Conservation (phyloP, 1,140 invertebrate genomes). For the Cotesia vestalis region DNA sequence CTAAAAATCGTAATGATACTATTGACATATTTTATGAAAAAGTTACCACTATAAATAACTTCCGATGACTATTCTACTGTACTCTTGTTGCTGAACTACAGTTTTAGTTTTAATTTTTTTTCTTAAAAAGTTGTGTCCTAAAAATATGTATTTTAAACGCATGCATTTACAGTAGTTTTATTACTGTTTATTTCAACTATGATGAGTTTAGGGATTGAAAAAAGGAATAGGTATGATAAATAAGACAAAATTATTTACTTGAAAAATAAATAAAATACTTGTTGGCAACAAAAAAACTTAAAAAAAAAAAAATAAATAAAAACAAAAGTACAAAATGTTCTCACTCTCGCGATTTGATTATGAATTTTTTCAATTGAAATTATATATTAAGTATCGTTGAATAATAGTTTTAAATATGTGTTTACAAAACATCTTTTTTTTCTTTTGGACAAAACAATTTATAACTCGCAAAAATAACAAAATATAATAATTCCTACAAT, state of each 20-base stretch:
- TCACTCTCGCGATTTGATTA: slow-evolving; percentile 49
- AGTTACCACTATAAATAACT: no score
- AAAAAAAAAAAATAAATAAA: slow-evolving; percentile 45
- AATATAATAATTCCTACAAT: slow-evolving; percentile 20
- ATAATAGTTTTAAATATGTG: neutral
- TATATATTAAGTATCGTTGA: neutral
- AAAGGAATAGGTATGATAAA: slow-evolving; percentile 64
- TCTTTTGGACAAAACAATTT: slow-evolving; percentile 1
- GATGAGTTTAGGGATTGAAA: slow-evolving; percentile 43
- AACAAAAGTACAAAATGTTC: slow-evolving; percentile 59
- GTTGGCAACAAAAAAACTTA: slow-evolving; percentile 61
- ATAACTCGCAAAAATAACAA: slow-evolving; percentile 4
- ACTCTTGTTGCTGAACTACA: no score
- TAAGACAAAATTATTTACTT: slow-evolving; percentile 41
- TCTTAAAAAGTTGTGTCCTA: slow-evolving; percentile 38
- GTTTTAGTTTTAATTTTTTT: no score
- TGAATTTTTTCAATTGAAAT: neutral
- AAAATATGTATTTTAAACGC: slow-evolving; percentile 43
- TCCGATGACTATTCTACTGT: no score
- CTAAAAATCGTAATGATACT: no score
- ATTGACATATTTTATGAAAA: no score
- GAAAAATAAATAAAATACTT: slow-evolving; percentile 41
- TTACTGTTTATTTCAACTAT: slow-evolving; percentile 48
- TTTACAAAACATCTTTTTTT: neutral
- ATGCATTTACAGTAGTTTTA: slow-evolving; percentile 11